Evolutionary conservation across 1,140 invertebrate species (phyloP), one percentile per base, ranked within the genome.

Genomic region (Marisa cornuarietis): DNA sequence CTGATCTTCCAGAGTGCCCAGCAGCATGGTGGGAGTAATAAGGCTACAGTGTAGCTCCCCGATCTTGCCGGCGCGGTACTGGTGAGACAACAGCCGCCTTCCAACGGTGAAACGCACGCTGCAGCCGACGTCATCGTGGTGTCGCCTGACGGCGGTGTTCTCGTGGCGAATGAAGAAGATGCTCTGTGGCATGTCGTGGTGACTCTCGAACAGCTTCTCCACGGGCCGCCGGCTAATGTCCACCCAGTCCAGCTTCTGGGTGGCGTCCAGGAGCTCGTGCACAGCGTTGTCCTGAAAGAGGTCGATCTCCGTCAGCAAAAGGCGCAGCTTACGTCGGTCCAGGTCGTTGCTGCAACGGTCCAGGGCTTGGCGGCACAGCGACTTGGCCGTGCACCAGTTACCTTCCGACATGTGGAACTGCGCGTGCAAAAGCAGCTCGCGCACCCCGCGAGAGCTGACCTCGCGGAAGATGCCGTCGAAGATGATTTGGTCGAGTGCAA

Each of bases 41-140:
- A 83, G 83, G 75, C 84, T 85, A 65, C 85, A 86, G 78, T 86
- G 85, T 10, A 86, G 82, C 66, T 86, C 85, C 24, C 85, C 54
- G 65, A 86, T 86, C 76, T 84, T 85, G 31, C 78, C 82, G 20
- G 80, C 68, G 20, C 84, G 81, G 80, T 79, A 86, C 68, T 85
- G 84, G 58, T 86, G 82, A 0, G 85, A 86, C 26, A 86, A 63
- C 73, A 86, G 79, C n/a, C 84, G 63, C 16, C 85, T 61, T 24
- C 85, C 85, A 1, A 86, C 82, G 24, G 83, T 62, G 6, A 83
- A 73, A 8, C 77, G 49, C 69, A 24, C 49, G 69, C 24, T 65
- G 76, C 42, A 22, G 16, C 73, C 73, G 5, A 52, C 73, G 58
- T 52, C n/a, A n/a, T 61, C 51, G 18, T 75, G 49, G 58, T 24